Evolutionary conservation across 2,888 invertebrate species (phyloP), one percentile per base, ranked within the genome.

Genomic region (Pachymerium ferrugineum): DNA sequence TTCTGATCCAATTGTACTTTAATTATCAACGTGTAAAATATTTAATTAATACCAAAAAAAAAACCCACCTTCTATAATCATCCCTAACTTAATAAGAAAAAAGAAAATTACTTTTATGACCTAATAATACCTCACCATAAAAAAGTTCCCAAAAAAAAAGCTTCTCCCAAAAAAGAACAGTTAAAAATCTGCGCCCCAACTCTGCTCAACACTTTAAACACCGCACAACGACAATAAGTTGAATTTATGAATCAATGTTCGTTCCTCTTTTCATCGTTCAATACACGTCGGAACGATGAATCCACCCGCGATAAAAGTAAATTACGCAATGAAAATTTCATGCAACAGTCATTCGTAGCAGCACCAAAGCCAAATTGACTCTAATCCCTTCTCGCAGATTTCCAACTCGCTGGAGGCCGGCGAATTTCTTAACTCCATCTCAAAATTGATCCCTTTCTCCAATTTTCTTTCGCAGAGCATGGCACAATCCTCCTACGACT

Each of bases 401-500:
- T 47, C 47, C 47, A 47, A 22, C 47, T 47, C 47, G 47, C 47
- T 47, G 47, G 47, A 47, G 47, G 47, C 47, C 47, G 19, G 47
- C 14, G 47, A 47, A 47, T 47, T 47, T 47, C 47, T 47, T 47
- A 47, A 47, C 47, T 30, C 30, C 68, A 28, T 68, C 30, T 29
- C 30, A 30, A 68, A 68, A 68, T 68, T 28, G 30, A 68, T 68
- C 29, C 68, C 28, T 68, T 28, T 28, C 28, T 25, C 28, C 28
- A 22, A 68, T 25, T 68, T 68, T 68, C 68, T 68, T 68, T 67
- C 14, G 16, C 68, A 68, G 29, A 30, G 16, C 10, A 70, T 70
- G 70, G 29, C 70, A 10, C 70, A 70, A 33, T 68, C 68, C 16
- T 30, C 68, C 6, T 76, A 76, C 70, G 76, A 76, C 33, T 76